phyloP scores from a whole-genome alignment of 2,888 invertebrate species.

The Acanthacorydalis orientalis region DNA sequence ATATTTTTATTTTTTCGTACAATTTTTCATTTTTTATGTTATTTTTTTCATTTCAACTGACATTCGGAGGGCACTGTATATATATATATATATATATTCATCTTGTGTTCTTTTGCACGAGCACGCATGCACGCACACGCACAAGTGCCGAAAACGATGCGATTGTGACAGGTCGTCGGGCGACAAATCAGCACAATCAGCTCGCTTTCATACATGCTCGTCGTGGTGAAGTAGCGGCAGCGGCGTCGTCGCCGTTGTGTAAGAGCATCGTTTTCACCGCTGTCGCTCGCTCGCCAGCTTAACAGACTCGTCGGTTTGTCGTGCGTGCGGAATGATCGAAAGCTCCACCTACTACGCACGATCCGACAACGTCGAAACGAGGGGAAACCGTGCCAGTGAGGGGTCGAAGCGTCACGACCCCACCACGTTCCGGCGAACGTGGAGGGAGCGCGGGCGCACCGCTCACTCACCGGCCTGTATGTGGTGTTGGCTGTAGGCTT shows the following conservation, averaged over 20 bases:
- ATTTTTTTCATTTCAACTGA: no score
- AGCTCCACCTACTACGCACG: neutral
- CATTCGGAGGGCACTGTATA: no score
- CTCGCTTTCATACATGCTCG: neutral
- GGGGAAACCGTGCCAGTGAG: neutral
- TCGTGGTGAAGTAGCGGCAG: neutral
- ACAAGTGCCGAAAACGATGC: neutral
- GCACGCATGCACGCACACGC: no score
- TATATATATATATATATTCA: no score
- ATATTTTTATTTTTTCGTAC: no score
- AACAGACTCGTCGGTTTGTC: neutral
- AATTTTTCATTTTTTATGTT: no score
- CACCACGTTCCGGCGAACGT: no score
- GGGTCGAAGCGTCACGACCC: neutral
- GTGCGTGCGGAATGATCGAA: neutral
- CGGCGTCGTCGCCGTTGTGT: neutral
- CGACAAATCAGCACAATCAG: conserved; percentile 14
- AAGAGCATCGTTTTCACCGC: neutral
- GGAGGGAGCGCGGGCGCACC: no score
- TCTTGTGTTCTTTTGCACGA: no score
- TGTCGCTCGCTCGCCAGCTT: neutral
- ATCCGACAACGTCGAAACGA: neutral
- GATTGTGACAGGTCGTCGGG: conserved; percentile 20
- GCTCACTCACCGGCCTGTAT: neutral
- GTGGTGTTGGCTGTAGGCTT: neutral